Evolutionary conservation across 1,140 invertebrate genomes (phyloP).

Genomic region (Drosophila ironensis): DNA sequence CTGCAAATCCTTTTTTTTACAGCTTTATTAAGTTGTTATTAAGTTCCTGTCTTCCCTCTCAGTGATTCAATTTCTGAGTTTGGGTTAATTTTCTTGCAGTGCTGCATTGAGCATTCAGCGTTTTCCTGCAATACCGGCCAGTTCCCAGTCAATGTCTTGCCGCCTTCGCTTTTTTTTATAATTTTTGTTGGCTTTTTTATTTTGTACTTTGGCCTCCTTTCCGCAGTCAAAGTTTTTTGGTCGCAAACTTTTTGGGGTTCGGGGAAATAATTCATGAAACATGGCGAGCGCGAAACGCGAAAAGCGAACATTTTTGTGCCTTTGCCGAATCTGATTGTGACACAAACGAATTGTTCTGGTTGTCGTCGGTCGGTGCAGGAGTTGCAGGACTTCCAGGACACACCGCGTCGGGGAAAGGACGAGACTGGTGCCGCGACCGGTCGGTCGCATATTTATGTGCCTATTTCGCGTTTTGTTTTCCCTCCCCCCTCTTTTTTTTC

Average conservation of each 20-base stretch:
- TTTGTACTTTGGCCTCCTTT: slow-evolving; percentile 26
- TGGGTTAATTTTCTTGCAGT: slow-evolving; percentile 6
- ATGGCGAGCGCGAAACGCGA: slow-evolving; percentile 72
- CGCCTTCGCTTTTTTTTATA: slow-evolving; percentile 4
- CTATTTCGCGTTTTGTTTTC: slow-evolving; percentile 65
- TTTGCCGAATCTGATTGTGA: slow-evolving; percentile 78
- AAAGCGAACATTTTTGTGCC: slow-evolving; percentile 74
- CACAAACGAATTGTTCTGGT: slow-evolving; percentile 78
- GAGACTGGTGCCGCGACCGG: slow-evolving; percentile 1
- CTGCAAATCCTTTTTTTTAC: no score
- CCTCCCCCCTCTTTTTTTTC: no score
- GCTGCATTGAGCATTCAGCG: slow-evolving; percentile 9
- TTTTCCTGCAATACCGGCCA: slow-evolving; percentile 29
- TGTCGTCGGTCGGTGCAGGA: slow-evolving; percentile 54
- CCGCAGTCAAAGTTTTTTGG: slow-evolving; percentile 65
- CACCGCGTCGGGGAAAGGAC: background rate
- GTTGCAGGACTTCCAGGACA: background rate
- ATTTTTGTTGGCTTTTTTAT: slow-evolving; percentile 1
- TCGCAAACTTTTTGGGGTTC: slow-evolving; percentile 62
- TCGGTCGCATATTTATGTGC: slow-evolving; percentile 72
- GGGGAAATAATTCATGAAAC: slow-evolving; percentile 78
- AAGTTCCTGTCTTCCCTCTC: no score
- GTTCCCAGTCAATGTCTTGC: slow-evolving; percentile 59
- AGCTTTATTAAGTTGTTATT: no score
- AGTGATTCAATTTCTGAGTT: no score